Percentiles rank a stretch among this genome's conserved stretches.
These are phyloP conservation scores for Elachura formosa DNA, from an alignment of 2,113 vertebrate species.

Conservation along the genomic window DNA sequence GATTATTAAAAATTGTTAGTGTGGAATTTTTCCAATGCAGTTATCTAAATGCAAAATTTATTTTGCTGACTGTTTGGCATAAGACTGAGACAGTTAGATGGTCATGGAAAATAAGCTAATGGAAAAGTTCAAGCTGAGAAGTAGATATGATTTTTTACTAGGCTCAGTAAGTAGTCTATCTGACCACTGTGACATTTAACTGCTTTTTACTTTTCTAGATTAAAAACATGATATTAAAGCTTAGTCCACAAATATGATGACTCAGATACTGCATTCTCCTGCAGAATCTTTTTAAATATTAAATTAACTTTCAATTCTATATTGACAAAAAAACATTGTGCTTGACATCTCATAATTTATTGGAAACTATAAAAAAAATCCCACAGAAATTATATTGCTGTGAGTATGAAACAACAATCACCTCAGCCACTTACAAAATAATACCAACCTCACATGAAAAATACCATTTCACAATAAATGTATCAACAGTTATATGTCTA, in stretches of 20 bases:
- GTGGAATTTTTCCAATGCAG: not conserved
- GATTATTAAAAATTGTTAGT: not conserved
- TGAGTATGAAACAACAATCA: not conserved
- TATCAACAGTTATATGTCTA: not conserved
- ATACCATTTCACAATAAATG: not conserved
- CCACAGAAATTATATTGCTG: not conserved
- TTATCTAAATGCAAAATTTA: conserved; percentile 2
- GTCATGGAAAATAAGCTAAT: not conserved
- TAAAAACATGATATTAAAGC: conserved; percentile 4
- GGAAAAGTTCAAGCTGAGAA: conserved; percentile 32
- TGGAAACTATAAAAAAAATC: not conserved
- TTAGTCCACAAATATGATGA: not conserved
- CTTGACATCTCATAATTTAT: not conserved
- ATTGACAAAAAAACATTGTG: not conserved
- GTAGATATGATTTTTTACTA: conserved; percentile 1
- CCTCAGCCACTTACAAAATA: not conserved
- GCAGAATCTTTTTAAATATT: not conserved
- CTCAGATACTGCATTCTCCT: not conserved
- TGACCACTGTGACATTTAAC: not conserved
- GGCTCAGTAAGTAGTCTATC: not conserved
- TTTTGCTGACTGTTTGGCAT: not conserved
- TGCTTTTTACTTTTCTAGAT: conserved; percentile 4
- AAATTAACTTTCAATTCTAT: not conserved
- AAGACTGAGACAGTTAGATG: not conserved
- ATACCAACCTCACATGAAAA: not conserved